phyloP scores from a whole-genome alignment of 2,888 invertebrate genomes.

The Mimas tiliae region DNA sequence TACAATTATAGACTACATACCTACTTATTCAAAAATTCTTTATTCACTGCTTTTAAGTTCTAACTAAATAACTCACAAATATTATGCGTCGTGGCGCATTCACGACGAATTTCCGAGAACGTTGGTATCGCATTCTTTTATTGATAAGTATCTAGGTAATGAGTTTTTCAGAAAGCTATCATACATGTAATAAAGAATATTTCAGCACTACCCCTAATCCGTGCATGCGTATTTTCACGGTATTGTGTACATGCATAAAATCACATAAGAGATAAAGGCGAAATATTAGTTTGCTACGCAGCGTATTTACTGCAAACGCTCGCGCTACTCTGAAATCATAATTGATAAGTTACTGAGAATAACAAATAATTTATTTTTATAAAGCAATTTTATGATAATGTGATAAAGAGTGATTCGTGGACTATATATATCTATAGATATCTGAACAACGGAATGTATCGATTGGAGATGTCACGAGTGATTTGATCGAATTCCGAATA shows the following conservation, averaged over 20 bases:
- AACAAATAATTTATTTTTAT: conserved; percentile 9
- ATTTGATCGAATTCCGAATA: too few relatives aligned
- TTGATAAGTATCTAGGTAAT: conserved; percentile 11
- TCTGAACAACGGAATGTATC: neutral
- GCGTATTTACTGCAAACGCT: conserved; percentile 23
- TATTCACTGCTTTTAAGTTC: neutral
- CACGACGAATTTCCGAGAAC: conserved; percentile 11
- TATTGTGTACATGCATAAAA: neutral
- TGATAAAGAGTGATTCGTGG: conserved; percentile 9
- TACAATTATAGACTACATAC: too few relatives aligned
- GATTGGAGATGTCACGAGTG: neutral
- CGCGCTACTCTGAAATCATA: conserved; percentile 17
- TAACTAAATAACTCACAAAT: neutral
- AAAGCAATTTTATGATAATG: conserved; percentile 12
- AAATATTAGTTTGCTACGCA: neutral
- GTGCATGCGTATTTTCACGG: neutral
- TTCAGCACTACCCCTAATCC: too few relatives aligned
- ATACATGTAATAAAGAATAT: neutral
- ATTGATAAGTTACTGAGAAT: conserved; percentile 23
- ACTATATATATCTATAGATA: conserved; percentile 12
- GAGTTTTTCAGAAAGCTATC: conserved; percentile 9
- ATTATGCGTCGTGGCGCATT: conserved; percentile 7
- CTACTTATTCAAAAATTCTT: neutral
- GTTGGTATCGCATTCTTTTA: conserved; percentile 19
- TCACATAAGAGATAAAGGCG: neutral